phyloP scores from a whole-genome alignment of 2,113 vertebrate genomes.

The Alligator mississippiensis region DNA sequence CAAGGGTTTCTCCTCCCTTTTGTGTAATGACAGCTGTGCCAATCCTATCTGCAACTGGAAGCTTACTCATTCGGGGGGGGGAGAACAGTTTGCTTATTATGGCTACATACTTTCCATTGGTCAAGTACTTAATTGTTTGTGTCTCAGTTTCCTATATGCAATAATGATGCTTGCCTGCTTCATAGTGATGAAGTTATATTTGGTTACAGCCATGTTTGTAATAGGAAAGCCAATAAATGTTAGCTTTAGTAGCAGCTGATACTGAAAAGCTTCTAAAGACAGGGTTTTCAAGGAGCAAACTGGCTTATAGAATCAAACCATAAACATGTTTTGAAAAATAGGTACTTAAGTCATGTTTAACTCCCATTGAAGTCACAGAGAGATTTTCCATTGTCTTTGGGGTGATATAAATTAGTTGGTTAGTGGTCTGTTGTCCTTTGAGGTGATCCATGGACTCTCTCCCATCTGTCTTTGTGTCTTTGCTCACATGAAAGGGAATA shows the following conservation, averaged over 20 bases:
- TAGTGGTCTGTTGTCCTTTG: neutral
- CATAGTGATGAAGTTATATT: neutral
- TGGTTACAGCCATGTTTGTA: conserved; percentile 14
- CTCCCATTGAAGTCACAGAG: neutral
- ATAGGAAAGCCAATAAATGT: conserved; percentile 47
- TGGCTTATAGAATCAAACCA: neutral
- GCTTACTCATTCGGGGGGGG: conserved; percentile 38
- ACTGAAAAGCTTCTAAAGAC: conserved; percentile 25
- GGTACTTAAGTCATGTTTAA: neutral
- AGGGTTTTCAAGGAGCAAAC: neutral
- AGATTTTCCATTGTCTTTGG: neutral
- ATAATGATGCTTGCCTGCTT: conserved; percentile 35
- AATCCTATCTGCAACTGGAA: conserved; percentile 34
- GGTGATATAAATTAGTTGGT: neutral
- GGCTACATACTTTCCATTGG: neutral
- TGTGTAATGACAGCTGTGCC: conserved; percentile 42
- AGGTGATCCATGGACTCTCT: neutral
- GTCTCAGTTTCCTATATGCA: conserved; percentile 16
- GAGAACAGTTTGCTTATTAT: conserved; percentile 49
- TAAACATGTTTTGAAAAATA: neutral
- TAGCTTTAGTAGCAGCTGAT: neutral
- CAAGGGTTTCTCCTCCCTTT: conserved; percentile 3
- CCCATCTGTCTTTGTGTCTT: neutral
- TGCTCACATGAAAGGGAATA: neutral
- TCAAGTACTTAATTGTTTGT: conserved; percentile 12